Percentiles rank a stretch among this genome's conserved stretches.
These are phyloP conservation scores for Oceanites oceanicus DNA, from an alignment of 2,113 vertebrate species.

Conservation along the genomic window DNA sequence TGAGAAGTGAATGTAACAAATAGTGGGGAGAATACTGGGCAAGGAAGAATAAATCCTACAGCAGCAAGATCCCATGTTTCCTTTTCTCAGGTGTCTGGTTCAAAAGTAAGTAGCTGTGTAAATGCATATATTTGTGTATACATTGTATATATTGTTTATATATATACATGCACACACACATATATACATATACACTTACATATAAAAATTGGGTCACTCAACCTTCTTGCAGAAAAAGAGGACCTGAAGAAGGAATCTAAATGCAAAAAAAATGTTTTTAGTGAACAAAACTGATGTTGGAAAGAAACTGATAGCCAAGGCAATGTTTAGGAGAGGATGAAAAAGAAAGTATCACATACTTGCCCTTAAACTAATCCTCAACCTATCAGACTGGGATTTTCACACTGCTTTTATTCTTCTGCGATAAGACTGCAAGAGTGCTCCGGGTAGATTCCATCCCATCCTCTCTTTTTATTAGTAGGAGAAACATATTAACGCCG, in stretches of 20 bases:
- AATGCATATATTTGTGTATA: neutral
- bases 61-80: neutral
- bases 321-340: neutral
- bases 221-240: neutral
- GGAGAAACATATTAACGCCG: neutral
- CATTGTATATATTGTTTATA: neutral
- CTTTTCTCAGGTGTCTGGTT: neutral
- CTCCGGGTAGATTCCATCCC: neutral
- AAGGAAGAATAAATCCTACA: neutral
- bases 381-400: neutral
- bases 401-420: neutral
- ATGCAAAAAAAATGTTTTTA: neutral
- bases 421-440: neutral
- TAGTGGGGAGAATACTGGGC: neutral
- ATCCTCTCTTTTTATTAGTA: neutral
- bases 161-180: rapidly evolving
- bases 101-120: neutral
- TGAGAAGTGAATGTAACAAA: neutral
- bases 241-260: neutral
- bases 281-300: neutral
- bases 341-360: neutral
- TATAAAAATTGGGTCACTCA: neutral
- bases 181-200: rapidly evolving
- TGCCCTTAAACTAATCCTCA: neutral
- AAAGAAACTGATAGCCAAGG: neutral